Conservation (phyloP, 2,888 invertebrate genomes). For the Coremacera marginata region DNA sequence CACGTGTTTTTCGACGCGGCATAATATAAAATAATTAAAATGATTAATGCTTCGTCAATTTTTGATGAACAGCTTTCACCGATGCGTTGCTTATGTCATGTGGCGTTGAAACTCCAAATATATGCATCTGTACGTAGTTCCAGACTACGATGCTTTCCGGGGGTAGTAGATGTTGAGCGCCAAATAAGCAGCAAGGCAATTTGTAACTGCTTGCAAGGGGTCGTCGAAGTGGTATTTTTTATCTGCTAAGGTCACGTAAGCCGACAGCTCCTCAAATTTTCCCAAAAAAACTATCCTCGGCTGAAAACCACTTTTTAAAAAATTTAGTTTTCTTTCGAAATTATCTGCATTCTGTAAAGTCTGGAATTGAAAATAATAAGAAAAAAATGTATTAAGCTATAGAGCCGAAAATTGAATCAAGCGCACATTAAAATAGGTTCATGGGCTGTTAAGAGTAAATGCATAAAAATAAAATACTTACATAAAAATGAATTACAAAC, state of each 20-base stretch:
- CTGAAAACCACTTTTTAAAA: not conserved
- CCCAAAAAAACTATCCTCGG: slow-evolving; percentile 28
- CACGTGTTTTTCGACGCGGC: too few species aligned
- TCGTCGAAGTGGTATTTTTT: slow-evolving; percentile 18
- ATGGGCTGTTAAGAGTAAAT: too few species aligned
- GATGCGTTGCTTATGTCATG: slow-evolving; percentile 7
- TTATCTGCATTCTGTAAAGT: too few species aligned
- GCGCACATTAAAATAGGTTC: too few species aligned
- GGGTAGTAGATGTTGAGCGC: slow-evolving; percentile 19
- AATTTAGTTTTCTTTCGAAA: too few species aligned
- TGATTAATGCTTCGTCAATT: not conserved
- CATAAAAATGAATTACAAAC: slow-evolving; percentile 29
- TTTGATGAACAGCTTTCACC: slow-evolving; percentile 12
- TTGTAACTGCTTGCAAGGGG: slow-evolving; percentile 13
- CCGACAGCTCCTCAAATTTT: not conserved
- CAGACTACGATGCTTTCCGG: slow-evolving; percentile 14
- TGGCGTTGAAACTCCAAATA: slow-evolving; percentile 20
- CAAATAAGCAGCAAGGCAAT: slow-evolving; percentile 19
- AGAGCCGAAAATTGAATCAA: too few species aligned
- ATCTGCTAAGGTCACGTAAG: slow-evolving; percentile 18
- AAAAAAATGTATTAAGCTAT: too few species aligned
- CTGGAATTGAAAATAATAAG: too few species aligned
- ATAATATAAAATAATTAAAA: too few species aligned
- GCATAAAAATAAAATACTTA: not conserved
- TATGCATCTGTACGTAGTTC: slow-evolving; percentile 28